Percentiles rank a stretch among this genome's conserved stretches.
These are phyloP conservation scores for Sturnira hondurensis DNA, from an alignment of 2,113 vertebrate genomes.

Conservation along the genomic window DNA sequence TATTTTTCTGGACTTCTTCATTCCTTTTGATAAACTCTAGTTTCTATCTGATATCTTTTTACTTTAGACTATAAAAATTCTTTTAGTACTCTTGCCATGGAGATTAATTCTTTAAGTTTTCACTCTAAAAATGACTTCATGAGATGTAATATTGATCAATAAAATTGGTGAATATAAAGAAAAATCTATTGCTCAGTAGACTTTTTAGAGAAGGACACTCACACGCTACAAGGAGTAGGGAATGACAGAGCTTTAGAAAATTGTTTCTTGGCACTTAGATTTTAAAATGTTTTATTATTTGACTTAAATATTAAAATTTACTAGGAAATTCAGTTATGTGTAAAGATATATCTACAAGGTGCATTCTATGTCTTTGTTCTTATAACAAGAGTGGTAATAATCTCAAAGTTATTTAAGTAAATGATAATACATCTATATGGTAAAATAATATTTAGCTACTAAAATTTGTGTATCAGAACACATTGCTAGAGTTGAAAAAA, in stretches of 20 bases:
- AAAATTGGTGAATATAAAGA: background rate
- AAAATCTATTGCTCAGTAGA: background rate
- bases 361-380: background rate
- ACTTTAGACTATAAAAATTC: background rate
- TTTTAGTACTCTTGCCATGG: background rate
- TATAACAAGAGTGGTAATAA: background rate
- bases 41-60: background rate
- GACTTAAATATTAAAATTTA: background rate
- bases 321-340: background rate
- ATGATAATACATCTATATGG: background rate
- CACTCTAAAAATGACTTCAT: background rate
- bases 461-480: background rate
- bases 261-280: background rate
- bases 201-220: background rate
- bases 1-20: background rate
- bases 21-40: background rate
- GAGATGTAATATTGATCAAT: background rate
- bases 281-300: background rate
- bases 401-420: background rate
- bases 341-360: background rate
- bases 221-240: background rate
- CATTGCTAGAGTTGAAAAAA: background rate
- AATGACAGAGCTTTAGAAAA: background rate
- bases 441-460: background rate
- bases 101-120: background rate